Evolutionary conservation across 1,140 invertebrate genomes (phyloP), one percentile per base, ranked within the genome.

Genomic region (Condylostylus longicornis): DNA sequence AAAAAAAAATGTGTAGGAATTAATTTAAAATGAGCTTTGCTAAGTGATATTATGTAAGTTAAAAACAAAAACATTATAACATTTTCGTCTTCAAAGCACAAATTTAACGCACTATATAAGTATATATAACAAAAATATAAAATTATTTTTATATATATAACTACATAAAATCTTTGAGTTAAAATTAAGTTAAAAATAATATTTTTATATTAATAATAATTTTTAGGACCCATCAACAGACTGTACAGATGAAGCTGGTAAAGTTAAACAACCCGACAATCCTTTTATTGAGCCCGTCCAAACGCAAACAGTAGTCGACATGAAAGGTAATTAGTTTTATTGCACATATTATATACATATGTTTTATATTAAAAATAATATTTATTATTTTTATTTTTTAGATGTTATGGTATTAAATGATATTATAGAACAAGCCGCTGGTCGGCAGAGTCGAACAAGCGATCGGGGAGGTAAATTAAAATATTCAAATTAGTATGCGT

Each of bases 381-480:
- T n/a, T n/a, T n/a, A n/a, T n/a, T n/a, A n/a, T n/a, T 5, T 32
- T 14, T 17, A 13, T 27, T 20, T 43, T 71, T 14, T 65, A 96
- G 91, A 97, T 74, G 88, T 96, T 33, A 90, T 95, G 87, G 89
- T 95, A 41, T 66, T 97, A 46, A 94, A 93, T 62, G 89, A 96
- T 61, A 93, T 97, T 44, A 89, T 96, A 46, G 90, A 95, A 62
- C 88, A 95, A 69, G 90, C 88, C 20, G 85, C 82, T 42, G 83
- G 82, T 43, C 70, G 81, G 51, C 78, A 79, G 49, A 89, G 85
- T 64, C 71, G 75, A 59, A 74, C 75, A 28, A 84, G 82, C 53
- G 85, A 90, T 45, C 67, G 53, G 38, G 83, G 81, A 77, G 85
- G 86, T 90, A 81, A 75, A 69, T 66, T 38, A 17, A 22, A 32